A percentile compares a stretch with the other conserved stretches of the same genome.
These are phyloP conservation scores for Myotis brandtii DNA, from an alignment of 2,113 vertebrate genomes.

Conservation along the genomic window DNA sequence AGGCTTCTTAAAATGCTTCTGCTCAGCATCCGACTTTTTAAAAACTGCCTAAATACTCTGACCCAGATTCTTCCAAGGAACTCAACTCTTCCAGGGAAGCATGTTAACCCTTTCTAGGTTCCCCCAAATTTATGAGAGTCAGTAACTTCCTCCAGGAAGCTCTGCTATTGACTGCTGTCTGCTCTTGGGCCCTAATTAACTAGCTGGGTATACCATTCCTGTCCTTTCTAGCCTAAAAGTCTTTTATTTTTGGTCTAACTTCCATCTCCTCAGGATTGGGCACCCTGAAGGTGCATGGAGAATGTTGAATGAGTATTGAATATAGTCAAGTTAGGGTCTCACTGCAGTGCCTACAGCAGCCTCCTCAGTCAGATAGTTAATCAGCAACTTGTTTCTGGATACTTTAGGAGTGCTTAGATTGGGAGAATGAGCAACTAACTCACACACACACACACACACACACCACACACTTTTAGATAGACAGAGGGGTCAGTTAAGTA, in stretches of 20 bases:
- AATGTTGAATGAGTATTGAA: conserved; percentile 27
- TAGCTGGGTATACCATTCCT: not conserved
- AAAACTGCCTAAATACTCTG: conserved; percentile 57
- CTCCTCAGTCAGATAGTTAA: conserved; percentile 35
- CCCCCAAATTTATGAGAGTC: not conserved
- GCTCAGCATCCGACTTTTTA: conserved; percentile 39
- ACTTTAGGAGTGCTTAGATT: conserved; percentile 35
- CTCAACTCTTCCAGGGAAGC: conserved; percentile 43
- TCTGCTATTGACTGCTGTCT: not conserved
- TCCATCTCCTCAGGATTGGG: not conserved
- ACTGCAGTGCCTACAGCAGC: not conserved
- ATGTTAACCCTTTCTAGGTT: conserved; percentile 38
- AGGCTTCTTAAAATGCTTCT: conserved; percentile 61
- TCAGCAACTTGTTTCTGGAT: conserved; percentile 17
- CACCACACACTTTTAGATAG: not conserved
- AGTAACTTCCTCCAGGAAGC: not conserved
- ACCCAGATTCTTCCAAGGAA: conserved; percentile 61
- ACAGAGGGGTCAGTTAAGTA: not conserved
- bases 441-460: not conserved
- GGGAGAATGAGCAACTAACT: not conserved
- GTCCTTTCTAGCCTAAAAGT: not conserved
- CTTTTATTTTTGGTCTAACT: not conserved
- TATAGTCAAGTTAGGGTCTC: not conserved
- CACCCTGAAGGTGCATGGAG: not conserved
- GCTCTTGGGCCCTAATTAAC: not conserved